Conservation (phyloP, 2,113 vertebrate genomes). For the Psettodes erumei region DNA sequence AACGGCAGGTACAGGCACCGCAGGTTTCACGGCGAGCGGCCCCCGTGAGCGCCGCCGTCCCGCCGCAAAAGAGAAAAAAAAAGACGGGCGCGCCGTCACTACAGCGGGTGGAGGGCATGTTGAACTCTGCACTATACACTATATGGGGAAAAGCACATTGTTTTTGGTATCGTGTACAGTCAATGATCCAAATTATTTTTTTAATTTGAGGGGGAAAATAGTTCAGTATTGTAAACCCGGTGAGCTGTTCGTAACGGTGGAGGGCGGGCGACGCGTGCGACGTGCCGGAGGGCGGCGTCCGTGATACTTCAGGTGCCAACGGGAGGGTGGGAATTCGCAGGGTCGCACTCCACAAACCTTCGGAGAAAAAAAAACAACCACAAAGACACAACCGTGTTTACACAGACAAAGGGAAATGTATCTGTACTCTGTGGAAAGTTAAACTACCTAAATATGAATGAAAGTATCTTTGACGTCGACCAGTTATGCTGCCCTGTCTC, state of each 20-base stretch:
- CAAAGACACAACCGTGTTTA: conserved; percentile 61
- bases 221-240: conserved; percentile 76
- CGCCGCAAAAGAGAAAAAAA: neutral
- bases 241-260: conserved; percentile 64
- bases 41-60: conserved; percentile 59
- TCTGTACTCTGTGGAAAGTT: conserved; percentile 65
- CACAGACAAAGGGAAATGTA: conserved; percentile 73
- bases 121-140: conserved; percentile 71
- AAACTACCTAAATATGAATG: conserved; percentile 80
- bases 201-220: conserved; percentile 71
- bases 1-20: conserved; percentile 90
- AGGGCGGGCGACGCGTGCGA: conserved; percentile 26
- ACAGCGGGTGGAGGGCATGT: conserved; percentile 48
- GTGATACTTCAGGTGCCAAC: conserved; percentile 78
- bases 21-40: conserved; percentile 87
- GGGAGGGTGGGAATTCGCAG: conserved; percentile 41
- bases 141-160: conserved; percentile 81
- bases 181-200: conserved; percentile 82
- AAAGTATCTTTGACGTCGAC: conserved; percentile 73
- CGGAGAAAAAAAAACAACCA: conserved; percentile 9
- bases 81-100: conserved; percentile 22
- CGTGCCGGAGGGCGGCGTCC: too few relatives aligned
- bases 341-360: conserved; percentile 39
- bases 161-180: conserved; percentile 83
- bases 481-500: conserved; percentile 77